Conservation (phyloP, 2,888 invertebrate species). For the Agonopterix alstromeriana region DNA sequence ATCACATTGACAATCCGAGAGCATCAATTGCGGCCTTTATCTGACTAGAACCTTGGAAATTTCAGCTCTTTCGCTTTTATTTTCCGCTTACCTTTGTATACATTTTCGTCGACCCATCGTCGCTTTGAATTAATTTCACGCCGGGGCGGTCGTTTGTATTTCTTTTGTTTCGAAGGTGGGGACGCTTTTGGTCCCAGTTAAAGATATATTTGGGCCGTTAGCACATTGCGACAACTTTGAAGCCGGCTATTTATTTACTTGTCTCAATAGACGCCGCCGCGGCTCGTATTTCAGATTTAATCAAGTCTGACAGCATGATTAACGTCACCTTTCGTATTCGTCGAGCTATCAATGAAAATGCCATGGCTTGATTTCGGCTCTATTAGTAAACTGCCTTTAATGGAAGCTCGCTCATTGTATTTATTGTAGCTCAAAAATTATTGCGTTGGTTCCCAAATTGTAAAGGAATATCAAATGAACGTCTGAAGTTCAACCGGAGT, state of each 20-base stretch:
- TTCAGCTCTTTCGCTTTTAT: slow-evolving; percentile 55
- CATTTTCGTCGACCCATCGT: slow-evolving; percentile 60
- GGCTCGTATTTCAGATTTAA: slow-evolving; percentile 66
- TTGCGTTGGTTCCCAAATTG: no score
- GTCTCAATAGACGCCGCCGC: slow-evolving; percentile 57
- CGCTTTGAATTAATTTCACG: slow-evolving; percentile 68
- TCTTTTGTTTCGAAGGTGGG: slow-evolving; percentile 61
- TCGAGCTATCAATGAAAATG: slow-evolving; percentile 44
- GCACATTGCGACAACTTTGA: slow-evolving; percentile 63
- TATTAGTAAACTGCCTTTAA: slow-evolving; percentile 34
- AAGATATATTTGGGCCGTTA: slow-evolving; percentile 64
- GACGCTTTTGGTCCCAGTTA: slow-evolving; percentile 47
- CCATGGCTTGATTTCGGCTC: slow-evolving; percentile 31
- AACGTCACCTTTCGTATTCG: slow-evolving; percentile 55
- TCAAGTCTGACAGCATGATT: slow-evolving; percentile 64
- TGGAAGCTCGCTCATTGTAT: slow-evolving; percentile 11
- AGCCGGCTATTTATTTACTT: slow-evolving; percentile 62
- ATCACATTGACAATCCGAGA: slow-evolving; percentile 39
- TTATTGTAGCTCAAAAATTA: not conserved
- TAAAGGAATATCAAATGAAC: no score
- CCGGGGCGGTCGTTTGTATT: slow-evolving; percentile 59
- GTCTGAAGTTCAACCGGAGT: no score
- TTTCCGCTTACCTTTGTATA: slow-evolving; percentile 63
- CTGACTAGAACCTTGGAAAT: slow-evolving; percentile 53
- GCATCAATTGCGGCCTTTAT: slow-evolving; percentile 49